Evolutionary conservation across 2,113 vertebrate species (phyloP), one percentile per base, ranked within the genome.

Genomic region (Leiothrix lutea): DNA sequence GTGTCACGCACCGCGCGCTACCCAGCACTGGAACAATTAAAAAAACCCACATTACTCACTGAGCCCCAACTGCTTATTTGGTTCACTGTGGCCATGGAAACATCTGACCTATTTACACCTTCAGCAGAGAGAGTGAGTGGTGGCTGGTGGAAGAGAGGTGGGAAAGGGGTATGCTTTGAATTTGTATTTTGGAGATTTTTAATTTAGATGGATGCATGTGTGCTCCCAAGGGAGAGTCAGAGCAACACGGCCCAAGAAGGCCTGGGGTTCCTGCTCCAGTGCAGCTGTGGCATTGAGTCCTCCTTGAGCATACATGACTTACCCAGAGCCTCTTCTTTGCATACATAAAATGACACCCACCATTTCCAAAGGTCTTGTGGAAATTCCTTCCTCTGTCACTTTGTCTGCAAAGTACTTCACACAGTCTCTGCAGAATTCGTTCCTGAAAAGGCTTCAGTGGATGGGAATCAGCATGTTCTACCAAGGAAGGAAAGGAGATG

Each of bases 21-120:
- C 38, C 54, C 74, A 88, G 58, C 51, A 36, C 58, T 57, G 56
- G 50, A 65, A 74, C 51, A 66, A 86, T 82, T 90, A 70, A 44
- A 86, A 91, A 91, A 84, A 2, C 11, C 19, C 28, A 29, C 1
- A 0, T 53, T 31, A n/a, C 33, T 90, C 0, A 1, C 47, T 58
- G 93, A 86, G 80, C 67, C 67, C 81, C 78, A 90, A 21, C 66
- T 44, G 66, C 60, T 91, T 77, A 8, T 91, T 91, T 86, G 78
- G 67, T 95, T 94, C 18, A 4, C 42, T 36, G 92, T 77, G 85
- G 79, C 92, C 82, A 90, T 92, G 81, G 95, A 93, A 92, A 95
- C 82, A 80, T 51, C 67, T 66, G 74, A 93, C 80, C 79, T 86
- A 71, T 90, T 95, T 96, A 86, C 47, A 83, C 56, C 79, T 88